These are phyloP conservation scores for Petrocephalus zakoni DNA, from an alignment of 2,113 vertebrate species.

Conservation along the genomic window DNA sequence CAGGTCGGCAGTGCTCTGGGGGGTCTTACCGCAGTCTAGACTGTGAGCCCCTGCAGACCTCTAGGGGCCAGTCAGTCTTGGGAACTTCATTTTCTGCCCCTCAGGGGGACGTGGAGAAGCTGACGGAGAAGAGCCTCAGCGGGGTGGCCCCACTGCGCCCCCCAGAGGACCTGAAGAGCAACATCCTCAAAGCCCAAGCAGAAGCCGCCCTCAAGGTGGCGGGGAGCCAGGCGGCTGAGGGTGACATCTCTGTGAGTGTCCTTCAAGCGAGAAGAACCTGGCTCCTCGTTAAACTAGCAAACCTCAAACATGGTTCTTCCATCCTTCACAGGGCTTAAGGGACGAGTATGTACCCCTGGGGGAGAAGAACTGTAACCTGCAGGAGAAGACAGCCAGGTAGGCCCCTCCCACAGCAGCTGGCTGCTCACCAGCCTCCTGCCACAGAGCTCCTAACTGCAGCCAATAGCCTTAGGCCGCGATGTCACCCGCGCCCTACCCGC, in stretches of 20 bases:
- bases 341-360: slow-evolving; percentile 59
- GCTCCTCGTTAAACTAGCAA: not conserved
- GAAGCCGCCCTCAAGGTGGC: slow-evolving; percentile 76
- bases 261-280: not conserved
- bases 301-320: not conserved
- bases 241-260: not conserved
- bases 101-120: slow-evolving; percentile 81
- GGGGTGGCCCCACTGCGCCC: slow-evolving; percentile 58
- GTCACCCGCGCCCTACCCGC: not conserved
- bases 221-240: not conserved
- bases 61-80: not conserved
- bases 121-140: slow-evolving; percentile 84
- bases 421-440: not conserved
- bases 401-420: not conserved
- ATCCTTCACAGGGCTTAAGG: slow-evolving; percentile 55
- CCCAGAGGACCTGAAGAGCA: slow-evolving; percentile 85
- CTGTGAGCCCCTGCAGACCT: not conserved
- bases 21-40: not conserved
- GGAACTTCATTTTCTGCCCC: not conserved
- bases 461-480: not conserved
- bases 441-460: slow-evolving; percentile 1
- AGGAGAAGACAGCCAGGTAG: slow-evolving; percentile 74
- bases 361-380: slow-evolving; percentile 70
- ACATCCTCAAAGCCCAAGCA: slow-evolving; percentile 86
- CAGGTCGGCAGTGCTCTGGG: slow-evolving; percentile 61